Evolutionary conservation across 2,888 invertebrate species (phyloP).

Genomic region (Netelia melanura): DNA sequence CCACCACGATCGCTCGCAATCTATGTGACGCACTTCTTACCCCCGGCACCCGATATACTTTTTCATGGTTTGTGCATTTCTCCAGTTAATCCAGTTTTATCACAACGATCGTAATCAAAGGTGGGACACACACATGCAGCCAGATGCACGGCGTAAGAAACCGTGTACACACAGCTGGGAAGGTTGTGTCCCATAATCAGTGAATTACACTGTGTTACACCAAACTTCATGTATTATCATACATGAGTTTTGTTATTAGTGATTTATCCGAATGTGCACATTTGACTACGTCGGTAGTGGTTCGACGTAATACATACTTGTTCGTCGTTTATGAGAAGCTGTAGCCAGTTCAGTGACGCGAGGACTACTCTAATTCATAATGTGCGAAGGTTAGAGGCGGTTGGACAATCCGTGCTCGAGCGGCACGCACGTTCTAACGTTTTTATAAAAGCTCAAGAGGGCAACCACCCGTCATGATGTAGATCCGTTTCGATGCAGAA

Average conservation of each 20-base stretch:
- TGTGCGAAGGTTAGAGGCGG: slow-evolving; percentile 70
- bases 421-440: slow-evolving; percentile 43
- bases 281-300: background rate
- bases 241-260: background rate
- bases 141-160: background rate
- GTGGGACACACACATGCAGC: background rate
- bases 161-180: slow-evolving; percentile 1
- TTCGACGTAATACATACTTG: background rate
- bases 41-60: too few species aligned
- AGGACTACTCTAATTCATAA: slow-evolving; percentile 27
- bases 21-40: too few species aligned
- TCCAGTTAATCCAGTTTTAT: background rate
- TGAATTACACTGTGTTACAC: background rate
- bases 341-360: slow-evolving; percentile 10
- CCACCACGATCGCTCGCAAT: too few species aligned
- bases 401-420: slow-evolving; percentile 29
- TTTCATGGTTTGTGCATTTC: too few species aligned
- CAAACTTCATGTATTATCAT: background rate
- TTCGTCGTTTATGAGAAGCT: slow-evolving; percentile 1
- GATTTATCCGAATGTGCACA: background rate
- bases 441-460: slow-evolving; percentile 39
- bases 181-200: slow-evolving; percentile 16
- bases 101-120: background rate
- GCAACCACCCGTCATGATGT: slow-evolving; percentile 60
- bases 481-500: slow-evolving; percentile 51